A percentile compares a stretch with the other conserved stretches of the same genome.
These are phyloP conservation scores for Intellagama lesueurii DNA, from an alignment of 2,797 vertebrate species.

Conservation along the genomic window DNA sequence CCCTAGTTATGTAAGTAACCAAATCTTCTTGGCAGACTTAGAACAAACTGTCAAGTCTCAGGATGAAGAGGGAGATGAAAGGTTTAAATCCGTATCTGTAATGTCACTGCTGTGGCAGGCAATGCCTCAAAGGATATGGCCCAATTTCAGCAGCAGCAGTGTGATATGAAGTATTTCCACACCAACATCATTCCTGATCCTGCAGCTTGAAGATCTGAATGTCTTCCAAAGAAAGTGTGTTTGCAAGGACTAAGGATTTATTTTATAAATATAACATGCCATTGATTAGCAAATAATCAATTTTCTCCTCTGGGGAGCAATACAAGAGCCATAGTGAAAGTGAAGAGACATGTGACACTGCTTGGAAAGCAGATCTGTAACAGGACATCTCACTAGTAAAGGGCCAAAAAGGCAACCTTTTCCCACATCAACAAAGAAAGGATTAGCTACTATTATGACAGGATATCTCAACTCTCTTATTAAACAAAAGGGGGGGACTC, in stretches of 20 bases:
- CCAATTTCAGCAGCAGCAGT: neutral
- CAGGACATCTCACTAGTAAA: neutral
- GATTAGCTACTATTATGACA: neutral
- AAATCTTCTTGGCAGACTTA: too few species aligned
- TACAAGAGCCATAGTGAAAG: neutral
- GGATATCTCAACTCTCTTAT: neutral
- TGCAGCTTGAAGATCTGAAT: neutral
- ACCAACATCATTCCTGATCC: neutral
- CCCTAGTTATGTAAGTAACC: too few species aligned
- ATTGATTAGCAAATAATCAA: neutral
- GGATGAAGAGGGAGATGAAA: neutral
- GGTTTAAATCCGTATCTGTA: neutral
- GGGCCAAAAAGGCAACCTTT: too few species aligned
- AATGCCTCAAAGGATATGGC: neutral
- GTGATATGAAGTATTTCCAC: neutral
- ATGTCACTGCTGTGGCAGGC: neutral
- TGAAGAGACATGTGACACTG: neutral
- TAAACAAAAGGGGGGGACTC: neutral
- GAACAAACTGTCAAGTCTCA: neutral
- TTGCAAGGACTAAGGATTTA: constrained; percentile 4
- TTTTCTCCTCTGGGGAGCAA: neutral
- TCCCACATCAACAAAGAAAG: neutral
- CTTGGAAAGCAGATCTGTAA: neutral
- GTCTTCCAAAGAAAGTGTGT: constrained; percentile 1
- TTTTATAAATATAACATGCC: neutral